Evolutionary conservation across 2,113 vertebrate genomes (phyloP), one percentile per base, ranked within the genome.

Genomic region (Caloenas nicobarica): DNA sequence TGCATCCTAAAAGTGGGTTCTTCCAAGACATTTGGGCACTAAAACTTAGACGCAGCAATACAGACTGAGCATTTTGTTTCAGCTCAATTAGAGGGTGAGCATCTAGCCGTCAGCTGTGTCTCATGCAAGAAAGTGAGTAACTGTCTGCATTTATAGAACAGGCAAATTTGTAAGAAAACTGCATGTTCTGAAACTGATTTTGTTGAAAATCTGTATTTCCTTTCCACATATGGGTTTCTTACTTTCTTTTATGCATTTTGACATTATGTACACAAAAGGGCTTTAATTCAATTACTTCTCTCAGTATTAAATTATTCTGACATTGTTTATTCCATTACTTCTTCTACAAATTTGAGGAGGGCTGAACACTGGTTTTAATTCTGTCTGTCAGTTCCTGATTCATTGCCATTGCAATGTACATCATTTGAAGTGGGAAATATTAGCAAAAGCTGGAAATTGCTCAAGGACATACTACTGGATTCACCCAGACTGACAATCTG

Each of bases 261-360:
- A 96, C 97, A 96, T 96, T 95, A 96, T 95, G 85, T 95, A 96
- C 93, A 97, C 96, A 94, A 96, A 96, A 97, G 96, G 29, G 12
- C 80, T 96, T 88, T 96, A 97, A 97, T 97, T 97, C 82, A 94
- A 96, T 97, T 95, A 88, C 91, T 94, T 92, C 82, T 90, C 94
- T 81, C 91, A 96, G 80, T 96, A 97, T 97, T 97, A 95, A 96
- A 97, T 97, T 97, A 96, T 96, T 97, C 93, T 95, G 96, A 96
- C 96, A 96, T 97, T 97, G 92, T 96, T 97, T 97, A 95, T 97
- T 97, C 96, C 95, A 96, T 97, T 97, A 95, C 94, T 95, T 2
- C 89, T 96, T 60, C 73, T 93, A 96, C 91, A 93, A 85, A 95
- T 96, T 91, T 97, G 89, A 95, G 95, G 87, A 93, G 84, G 96